phyloP scores from a whole-genome alignment of 2,888 invertebrate genomes.

The Sinelater perroti region DNA sequence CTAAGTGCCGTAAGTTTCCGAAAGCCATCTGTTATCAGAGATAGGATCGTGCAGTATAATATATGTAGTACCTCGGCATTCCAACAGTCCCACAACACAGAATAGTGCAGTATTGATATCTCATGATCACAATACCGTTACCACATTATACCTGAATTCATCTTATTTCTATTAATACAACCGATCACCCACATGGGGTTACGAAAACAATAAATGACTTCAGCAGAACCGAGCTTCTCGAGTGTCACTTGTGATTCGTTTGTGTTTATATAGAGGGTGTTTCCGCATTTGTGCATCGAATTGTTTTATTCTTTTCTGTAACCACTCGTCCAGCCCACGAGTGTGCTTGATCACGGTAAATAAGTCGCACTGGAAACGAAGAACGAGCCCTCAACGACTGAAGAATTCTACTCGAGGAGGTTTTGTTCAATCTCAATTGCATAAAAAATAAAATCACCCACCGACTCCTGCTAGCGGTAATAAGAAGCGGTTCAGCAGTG shows the following conservation, averaged over 20 bases:
- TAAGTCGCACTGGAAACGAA: too few relatives aligned
- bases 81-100: slow-evolving; percentile 45
- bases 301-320: too few relatives aligned
- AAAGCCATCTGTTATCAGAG: slow-evolving; percentile 53
- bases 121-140: slow-evolving; percentile 53
- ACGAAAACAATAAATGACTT: slow-evolving; percentile 45
- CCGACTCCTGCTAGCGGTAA: too few relatives aligned
- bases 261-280: slow-evolving; percentile 32
- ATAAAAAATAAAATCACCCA: background rate
- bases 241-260: slow-evolving; percentile 41
- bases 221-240: slow-evolving; percentile 46
- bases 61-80: slow-evolving; percentile 47
- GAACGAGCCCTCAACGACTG: too few relatives aligned
- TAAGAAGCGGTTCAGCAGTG: slow-evolving; percentile 4
- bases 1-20: slow-evolving; percentile 48
- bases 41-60: slow-evolving; percentile 52
- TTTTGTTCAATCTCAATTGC: too few relatives aligned
- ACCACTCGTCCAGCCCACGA: too few relatives aligned
- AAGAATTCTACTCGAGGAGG: too few relatives aligned
- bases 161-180: slow-evolving; percentile 44
- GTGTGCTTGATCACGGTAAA: too few relatives aligned
- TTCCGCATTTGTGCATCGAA: slow-evolving; percentile 44
- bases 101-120: slow-evolving; percentile 49
- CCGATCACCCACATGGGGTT: slow-evolving; percentile 46
- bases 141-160: slow-evolving; percentile 49